phyloP scores from a whole-genome alignment of 2,113 vertebrate genomes.

The Apodemus speciosus region DNA sequence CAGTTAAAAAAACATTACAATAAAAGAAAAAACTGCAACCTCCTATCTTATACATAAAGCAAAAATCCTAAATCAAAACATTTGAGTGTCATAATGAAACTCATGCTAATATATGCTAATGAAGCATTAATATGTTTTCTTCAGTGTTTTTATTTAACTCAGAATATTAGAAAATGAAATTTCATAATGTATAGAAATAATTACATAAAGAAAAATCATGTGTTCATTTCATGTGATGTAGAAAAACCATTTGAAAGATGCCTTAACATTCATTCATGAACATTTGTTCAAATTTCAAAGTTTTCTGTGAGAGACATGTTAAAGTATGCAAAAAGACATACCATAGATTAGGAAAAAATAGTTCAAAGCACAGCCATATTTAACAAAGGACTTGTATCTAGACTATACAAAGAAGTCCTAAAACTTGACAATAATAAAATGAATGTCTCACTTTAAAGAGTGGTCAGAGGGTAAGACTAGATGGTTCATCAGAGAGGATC shows the following conservation, averaged over 20 bases:
- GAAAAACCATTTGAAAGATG: slow-evolving; percentile 43
- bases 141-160: neutral
- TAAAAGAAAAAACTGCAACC: slow-evolving; percentile 9
- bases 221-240: slow-evolving; percentile 2
- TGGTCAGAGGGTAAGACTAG: neutral
- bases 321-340: slow-evolving; percentile 24
- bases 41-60: slow-evolving; percentile 14
- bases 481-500: neutral
- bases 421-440: slow-evolving; percentile 41
- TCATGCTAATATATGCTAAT: neutral
- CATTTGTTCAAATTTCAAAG: slow-evolving; percentile 50
- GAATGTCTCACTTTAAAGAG: slow-evolving; percentile 32
- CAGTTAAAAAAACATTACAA: slow-evolving; percentile 48
- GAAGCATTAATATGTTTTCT: neutral
- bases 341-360: slow-evolving; percentile 33
- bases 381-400: slow-evolving; percentile 11
- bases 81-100: neutral
- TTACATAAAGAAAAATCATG: slow-evolving; percentile 21
- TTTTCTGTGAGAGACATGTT: slow-evolving; percentile 35
- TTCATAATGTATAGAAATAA: neutral
- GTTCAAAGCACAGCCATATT: neutral
- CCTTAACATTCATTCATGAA: neutral
- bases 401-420: slow-evolving; percentile 20
- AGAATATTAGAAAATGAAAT: slow-evolving; percentile 33
- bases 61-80: neutral